These are phyloP conservation scores for Brachionus rubens DNA, from an alignment of 1,140 invertebrate species.

Conservation along the genomic window DNA sequence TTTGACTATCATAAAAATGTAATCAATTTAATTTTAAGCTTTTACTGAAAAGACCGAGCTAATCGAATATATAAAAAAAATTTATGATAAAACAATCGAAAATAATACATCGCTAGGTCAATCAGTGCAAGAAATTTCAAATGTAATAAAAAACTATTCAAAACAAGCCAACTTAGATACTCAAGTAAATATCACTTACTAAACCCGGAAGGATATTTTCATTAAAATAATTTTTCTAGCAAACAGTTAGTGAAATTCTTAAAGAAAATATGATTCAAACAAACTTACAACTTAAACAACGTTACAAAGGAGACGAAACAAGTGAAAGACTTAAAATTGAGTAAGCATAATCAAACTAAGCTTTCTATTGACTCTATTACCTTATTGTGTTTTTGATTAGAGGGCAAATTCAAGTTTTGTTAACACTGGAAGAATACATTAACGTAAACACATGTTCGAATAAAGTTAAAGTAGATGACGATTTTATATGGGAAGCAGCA, in stretches of 20 bases:
- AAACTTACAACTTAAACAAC: neutral
- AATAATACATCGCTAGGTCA: neutral
- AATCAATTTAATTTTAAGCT: too few relatives aligned
- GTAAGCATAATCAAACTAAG: neutral
- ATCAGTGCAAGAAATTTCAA: neutral
- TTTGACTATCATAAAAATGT: too few relatives aligned
- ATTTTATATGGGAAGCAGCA: constrained; percentile 40
- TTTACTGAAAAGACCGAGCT: neutral
- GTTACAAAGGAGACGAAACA: constrained; percentile 13
- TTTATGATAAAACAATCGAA: neutral
- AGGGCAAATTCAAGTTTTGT: constrained; percentile 37
- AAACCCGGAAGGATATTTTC: too few relatives aligned
- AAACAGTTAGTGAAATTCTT: constrained; percentile 13
- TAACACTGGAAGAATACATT: constrained; percentile 23
- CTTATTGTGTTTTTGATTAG: neutral
- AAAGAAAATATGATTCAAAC: constrained; percentile 31
- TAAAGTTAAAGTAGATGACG: constrained; percentile 23
- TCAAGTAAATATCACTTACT: neutral
- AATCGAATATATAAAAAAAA: neutral
- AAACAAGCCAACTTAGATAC: neutral
- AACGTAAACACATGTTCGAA: neutral
- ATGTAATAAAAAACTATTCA: neutral
- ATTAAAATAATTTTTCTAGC: too few relatives aligned
- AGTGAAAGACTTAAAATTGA: constrained; percentile 18
- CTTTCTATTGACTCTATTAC: neutral